Base-by-base conservation (phyloP, 1,140 invertebrate genomes). In the Carposina sasakii region DNA sequence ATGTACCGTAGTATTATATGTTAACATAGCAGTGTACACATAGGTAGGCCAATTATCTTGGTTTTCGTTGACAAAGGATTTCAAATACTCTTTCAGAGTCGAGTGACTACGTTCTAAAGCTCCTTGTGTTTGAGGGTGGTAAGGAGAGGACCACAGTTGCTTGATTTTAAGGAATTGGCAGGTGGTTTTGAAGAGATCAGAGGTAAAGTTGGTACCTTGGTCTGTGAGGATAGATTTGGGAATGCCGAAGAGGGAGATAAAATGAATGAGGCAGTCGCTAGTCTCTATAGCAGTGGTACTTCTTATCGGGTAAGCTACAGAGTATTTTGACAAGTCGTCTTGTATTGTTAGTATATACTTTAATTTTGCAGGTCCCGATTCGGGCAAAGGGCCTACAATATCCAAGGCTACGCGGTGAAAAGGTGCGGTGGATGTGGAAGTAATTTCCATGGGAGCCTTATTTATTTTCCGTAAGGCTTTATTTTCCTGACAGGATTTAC, bases 181-280 rank as follows among this genome's bases (percentile, higher is more conserved):
- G 3, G 63, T 45, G 8, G 52, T 17, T 57, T 67, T 48, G 4
- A 75, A 53, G 15, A 72, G 13, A 13, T 62, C 52, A 3, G 56
- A 59, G 3, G 48, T 57, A 50, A 75, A 73, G 34, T 65, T 63
- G 0, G 52, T 60, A 5, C 71, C 67, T 57, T 57, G 57, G 39
- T 73, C 74, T 0, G 63, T 70, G 1, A 71, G 19, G 13, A 75
- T 44, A n/a, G 21, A 22, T 54, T 56, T 53, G 3, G 67, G 71
- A n/a, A 50, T 52, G 10, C 71, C 69, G 20, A 54, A 54, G 2
- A 48, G 2, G 4, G 45, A 44, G 1, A 54, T 48, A 13, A 39
- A 54, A 33, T 48, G 52, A 2, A 48, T 2, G 2, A 49, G 24
- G 9, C 39, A 44, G 16, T 44, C 40, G 51, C 37, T 61, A 48